Percentiles rank a stretch among this genome's conserved stretches.
Conservation (phyloP, 1,140 invertebrate species). For the Pemphigus obesinymphae region DNA sequence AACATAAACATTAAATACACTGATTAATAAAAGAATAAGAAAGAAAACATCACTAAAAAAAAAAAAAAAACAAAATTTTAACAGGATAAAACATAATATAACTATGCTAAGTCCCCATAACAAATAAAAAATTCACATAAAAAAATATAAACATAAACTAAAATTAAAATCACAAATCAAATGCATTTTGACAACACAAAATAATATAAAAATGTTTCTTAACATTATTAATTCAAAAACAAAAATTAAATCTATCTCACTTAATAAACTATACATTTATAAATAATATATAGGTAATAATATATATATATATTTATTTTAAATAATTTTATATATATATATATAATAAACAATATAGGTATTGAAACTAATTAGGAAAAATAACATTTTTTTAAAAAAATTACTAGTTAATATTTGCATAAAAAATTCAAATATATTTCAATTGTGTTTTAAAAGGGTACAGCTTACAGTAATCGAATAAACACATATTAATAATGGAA, state of each 20-base stretch:
- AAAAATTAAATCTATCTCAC: not conserved
- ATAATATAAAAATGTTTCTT: not conserved
- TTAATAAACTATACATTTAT: not conserved
- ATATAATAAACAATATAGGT: not conserved
- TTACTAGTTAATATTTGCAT: not conserved
- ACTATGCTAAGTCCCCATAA: not conserved
- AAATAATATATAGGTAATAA: not conserved
- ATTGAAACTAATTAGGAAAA: not conserved
- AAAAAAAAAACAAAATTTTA: not conserved
- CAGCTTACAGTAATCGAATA: too few species aligned
- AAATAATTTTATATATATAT: too few species aligned
- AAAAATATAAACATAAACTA: not conserved
- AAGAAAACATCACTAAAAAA: not conserved
- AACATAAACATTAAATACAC: too few species aligned
- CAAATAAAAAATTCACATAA: not conserved
- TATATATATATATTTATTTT: too few species aligned
- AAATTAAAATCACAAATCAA: conserved; percentile 28
- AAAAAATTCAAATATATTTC: not conserved
- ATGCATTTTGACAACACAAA: conserved; percentile 8
- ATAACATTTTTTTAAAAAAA: not conserved
- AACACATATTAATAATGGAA: too few species aligned
- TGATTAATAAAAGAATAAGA: not conserved
- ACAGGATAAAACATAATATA: not conserved
- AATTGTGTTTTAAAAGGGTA: not conserved
- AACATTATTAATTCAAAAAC: not conserved